phyloP scores from a whole-genome alignment of 2,797 vertebrate species.

The Rhinogobio ventralis region DNA sequence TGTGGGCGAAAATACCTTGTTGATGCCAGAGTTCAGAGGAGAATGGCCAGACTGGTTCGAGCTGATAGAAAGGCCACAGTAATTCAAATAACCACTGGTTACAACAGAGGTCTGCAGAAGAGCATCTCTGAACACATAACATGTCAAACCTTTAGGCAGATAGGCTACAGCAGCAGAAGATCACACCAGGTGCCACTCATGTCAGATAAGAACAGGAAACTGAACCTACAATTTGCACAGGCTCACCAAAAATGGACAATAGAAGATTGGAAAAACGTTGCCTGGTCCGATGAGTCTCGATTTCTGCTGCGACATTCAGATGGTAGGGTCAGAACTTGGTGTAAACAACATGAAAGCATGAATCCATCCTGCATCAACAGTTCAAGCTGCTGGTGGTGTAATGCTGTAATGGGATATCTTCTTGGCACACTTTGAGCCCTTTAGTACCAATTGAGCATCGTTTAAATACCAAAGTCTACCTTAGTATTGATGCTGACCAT shows the following conservation, averaged over 20 bases:
- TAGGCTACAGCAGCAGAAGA: not conserved
- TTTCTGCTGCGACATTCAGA: not conserved
- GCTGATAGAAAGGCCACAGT: slow-evolving; percentile 38
- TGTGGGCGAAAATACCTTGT: slow-evolving; percentile 48
- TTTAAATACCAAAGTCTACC: not conserved
- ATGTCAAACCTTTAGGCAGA: not conserved
- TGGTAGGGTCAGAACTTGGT: no score
- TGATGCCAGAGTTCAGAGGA: slow-evolving; percentile 56
- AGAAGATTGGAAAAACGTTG: not conserved
- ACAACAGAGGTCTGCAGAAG: not conserved
- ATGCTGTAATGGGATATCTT: not conserved
- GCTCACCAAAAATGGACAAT: not conserved
- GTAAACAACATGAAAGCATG: no score
- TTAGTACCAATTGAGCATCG: not conserved
- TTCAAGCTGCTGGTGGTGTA: not conserved
- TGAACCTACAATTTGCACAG: not conserved
- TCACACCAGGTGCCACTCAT: not conserved
- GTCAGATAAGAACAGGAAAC: not conserved
- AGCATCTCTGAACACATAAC: not conserved
- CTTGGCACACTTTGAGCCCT: not conserved
- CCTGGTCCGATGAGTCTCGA: not conserved
- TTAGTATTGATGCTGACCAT: not conserved
- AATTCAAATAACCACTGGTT: not conserved
- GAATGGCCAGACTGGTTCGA: slow-evolving; percentile 50
- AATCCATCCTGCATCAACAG: not conserved